These are phyloP conservation scores for Hylomyscus alleni DNA, from an alignment of 2,797 vertebrate genomes.

Conservation along the genomic window DNA sequence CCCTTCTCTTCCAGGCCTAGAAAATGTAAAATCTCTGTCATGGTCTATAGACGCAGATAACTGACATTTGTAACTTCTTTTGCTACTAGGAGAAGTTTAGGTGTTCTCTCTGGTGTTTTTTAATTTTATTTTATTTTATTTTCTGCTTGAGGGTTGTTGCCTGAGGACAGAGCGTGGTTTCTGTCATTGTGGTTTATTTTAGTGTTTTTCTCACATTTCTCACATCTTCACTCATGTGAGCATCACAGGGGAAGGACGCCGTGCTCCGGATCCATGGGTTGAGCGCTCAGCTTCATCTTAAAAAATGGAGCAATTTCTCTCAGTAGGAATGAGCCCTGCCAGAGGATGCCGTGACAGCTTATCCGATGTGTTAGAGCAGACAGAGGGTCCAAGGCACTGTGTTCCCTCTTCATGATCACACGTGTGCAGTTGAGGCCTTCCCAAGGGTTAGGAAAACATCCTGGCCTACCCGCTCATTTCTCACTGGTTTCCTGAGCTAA, in stretches of 20 bases:
- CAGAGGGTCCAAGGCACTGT: neutral
- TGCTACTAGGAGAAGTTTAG: neutral
- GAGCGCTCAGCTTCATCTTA: neutral
- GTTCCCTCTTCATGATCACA: neutral
- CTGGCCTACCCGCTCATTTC: constrained; percentile 44
- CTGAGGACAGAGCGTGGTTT: constrained; percentile 40
- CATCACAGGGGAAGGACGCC: neutral
- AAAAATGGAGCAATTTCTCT: neutral
- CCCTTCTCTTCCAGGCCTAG: neutral
- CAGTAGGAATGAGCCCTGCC: neutral
- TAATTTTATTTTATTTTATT: constrained; percentile 47
- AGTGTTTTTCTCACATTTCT: neutral
- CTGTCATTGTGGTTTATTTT: neutral
- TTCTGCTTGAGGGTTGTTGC: neutral
- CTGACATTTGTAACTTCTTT: neutral
- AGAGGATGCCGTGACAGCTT: neutral
- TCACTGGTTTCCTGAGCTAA: constrained; percentile 82
- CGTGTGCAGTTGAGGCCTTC: neutral
- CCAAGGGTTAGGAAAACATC: constrained; percentile 79
- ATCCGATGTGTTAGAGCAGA: neutral
- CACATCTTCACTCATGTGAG: neutral
- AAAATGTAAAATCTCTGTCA: neutral
- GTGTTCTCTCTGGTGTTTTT: neutral
- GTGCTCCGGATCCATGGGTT: neutral
- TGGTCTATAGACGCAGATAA: neutral